Evolutionary conservation across 2,888 invertebrate species (phyloP), one percentile per base, ranked within the genome.

Genomic region (Itoplectis maculator): DNA sequence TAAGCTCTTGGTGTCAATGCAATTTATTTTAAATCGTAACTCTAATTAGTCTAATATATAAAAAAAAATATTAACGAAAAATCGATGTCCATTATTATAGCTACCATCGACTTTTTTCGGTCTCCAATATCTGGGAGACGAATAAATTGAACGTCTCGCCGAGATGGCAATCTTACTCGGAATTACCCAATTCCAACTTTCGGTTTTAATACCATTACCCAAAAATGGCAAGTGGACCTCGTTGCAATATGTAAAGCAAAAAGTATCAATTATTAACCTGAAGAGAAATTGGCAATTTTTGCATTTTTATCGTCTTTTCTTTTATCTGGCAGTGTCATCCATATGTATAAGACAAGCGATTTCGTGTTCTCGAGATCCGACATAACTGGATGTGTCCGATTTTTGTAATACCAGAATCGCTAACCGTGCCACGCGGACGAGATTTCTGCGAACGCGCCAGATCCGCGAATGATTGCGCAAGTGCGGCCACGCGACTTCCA

Each of bases 401-500:
- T 66, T 51, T 54, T 40, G 13, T 40, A 51, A 51, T 63, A 47
- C 15, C 5, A 29, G 74, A 13, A 65, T 65, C 37, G 51, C 40
- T 51, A 49, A 54, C 54, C 74, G 15, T 47, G 15, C 40, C 47
- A 68, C 68, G 35, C 49, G 29, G 18, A 37, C 5, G 56, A 70
- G 56, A 29, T 2, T 29, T 29, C 45, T 54, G 42, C 42, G 78
- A 79, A 54, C 75, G 76, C 79, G 75, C 75, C 70, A 68, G 72
- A 75, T 73, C 63, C 68, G 63, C 73, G 72, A 69, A 61, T 59
- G 76, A 83, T 83, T 85, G 80, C 75, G 79, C 77, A 84, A 84
- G 79, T 72, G 69, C 74, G 61, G n/a, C n/a, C n/a, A n/a, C 59
- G 65, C 74, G 56, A 63, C 73, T 56, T 45, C 49, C 40, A 37